Percentiles rank a stretch among this genome's conserved stretches.
These are phyloP conservation scores for Amphiprion ocellaris DNA, from an alignment of 2,113 vertebrate genomes.

Conservation along the genomic window DNA sequence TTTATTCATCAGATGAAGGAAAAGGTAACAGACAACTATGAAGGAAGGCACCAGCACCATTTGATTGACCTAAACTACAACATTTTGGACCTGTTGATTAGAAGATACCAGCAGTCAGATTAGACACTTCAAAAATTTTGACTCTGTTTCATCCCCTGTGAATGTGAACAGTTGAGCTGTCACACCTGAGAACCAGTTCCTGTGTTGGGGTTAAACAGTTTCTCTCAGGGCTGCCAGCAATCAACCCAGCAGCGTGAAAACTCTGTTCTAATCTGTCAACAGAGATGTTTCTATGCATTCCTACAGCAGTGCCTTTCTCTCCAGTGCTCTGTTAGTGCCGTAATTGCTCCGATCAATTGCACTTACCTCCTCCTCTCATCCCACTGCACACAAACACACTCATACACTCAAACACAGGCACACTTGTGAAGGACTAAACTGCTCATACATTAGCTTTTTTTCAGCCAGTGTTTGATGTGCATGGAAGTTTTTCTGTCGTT, in stretches of 20 bases:
- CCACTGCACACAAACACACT: constrained; percentile 9
- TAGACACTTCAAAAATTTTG: too few relatives aligned
- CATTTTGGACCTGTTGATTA: too few relatives aligned
- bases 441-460: background rate
- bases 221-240: background rate
- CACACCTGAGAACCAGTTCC: background rate
- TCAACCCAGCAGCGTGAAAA: constrained; percentile 5
- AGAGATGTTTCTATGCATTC: constrained; percentile 16
- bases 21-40: too few relatives aligned
- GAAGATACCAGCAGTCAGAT: too few relatives aligned
- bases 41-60: too few relatives aligned
- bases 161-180: too few relatives aligned
- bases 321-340: constrained; percentile 16
- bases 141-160: too few relatives aligned
- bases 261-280: constrained; percentile 13
- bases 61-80: too few relatives aligned
- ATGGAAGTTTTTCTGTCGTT: constrained; percentile 25
- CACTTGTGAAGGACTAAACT: too few relatives aligned
- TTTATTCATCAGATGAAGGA: too few relatives aligned
- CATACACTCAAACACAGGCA: background rate
- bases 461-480: background rate
- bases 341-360: constrained; percentile 41
- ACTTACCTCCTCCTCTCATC: constrained; percentile 29
- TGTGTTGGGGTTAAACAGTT: background rate
- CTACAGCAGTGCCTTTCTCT: background rate